phyloP scores from a whole-genome alignment of 2,888 invertebrate genomes.

The Ormyrus thymus region DNA sequence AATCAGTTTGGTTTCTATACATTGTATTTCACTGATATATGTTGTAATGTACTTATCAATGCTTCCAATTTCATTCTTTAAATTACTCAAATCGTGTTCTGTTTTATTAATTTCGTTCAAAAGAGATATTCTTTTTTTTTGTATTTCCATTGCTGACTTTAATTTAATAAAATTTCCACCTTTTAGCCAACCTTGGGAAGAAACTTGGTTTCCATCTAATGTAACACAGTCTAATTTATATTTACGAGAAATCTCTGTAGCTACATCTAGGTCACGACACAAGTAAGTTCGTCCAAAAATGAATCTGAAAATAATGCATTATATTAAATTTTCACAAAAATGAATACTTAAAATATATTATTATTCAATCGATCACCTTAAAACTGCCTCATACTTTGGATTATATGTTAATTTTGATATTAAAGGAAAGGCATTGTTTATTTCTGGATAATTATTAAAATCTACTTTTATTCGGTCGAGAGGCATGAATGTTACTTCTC shows the following conservation, averaged over 20 bases:
- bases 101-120: slow-evolving; percentile 86
- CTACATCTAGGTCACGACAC: slow-evolving; percentile 96
- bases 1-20: slow-evolving; percentile 97
- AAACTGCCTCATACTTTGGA: slow-evolving; percentile 90
- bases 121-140: slow-evolving; percentile 91
- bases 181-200: slow-evolving; percentile 95
- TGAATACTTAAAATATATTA: too few relatives aligned
- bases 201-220: slow-evolving; percentile 95
- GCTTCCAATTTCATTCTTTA: slow-evolving; percentile 86
- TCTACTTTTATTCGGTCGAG: slow-evolving; percentile 89
- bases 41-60: slow-evolving; percentile 89
- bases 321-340: too few relatives aligned
- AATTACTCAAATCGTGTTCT: slow-evolving; percentile 84
- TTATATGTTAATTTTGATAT: slow-evolving; percentile 94
- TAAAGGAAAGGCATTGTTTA: slow-evolving; percentile 96
- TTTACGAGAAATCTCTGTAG: slow-evolving; percentile 94
- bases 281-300: slow-evolving; percentile 99
- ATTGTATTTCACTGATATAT: slow-evolving; percentile 97
- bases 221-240: slow-evolving; percentile 98
- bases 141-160: slow-evolving; percentile 93
- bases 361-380: slow-evolving; percentile 77
- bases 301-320: slow-evolving; percentile 75
- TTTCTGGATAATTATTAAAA: slow-evolving; percentile 80
- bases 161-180: slow-evolving; percentile 99
- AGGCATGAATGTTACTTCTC: slow-evolving; percentile 99